A percentile compares a stretch with the other conserved stretches of the same genome.
These are phyloP conservation scores for Eupithecia abbreviata DNA, from an alignment of 2,888 invertebrate genomes.

Conservation along the genomic window DNA sequence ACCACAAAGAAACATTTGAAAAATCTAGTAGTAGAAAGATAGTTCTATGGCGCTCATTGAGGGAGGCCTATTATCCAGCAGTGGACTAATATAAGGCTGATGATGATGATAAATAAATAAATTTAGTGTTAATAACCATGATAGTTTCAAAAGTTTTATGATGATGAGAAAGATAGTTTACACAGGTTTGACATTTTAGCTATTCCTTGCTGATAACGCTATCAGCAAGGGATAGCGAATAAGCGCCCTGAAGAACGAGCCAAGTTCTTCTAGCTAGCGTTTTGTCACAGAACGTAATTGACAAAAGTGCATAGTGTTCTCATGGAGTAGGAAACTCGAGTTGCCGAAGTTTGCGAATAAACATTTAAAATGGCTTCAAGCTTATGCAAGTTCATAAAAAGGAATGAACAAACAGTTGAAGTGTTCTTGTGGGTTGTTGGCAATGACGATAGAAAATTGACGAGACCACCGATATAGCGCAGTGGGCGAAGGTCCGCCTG, in stretches of 20 bases:
- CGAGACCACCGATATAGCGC: too few species aligned
- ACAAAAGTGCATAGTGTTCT: slow-evolving; percentile 19
- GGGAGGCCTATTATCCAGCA: too few species aligned
- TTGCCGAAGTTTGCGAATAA: slow-evolving; percentile 11
- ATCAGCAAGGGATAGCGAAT: neutral
- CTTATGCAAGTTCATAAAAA: neutral
- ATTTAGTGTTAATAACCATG: too few species aligned
- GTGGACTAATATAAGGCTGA: too few species aligned
- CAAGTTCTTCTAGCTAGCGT: slow-evolving; percentile 28
- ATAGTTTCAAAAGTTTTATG: too few species aligned
- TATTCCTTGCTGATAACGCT: too few species aligned
- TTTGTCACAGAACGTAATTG: slow-evolving; percentile 21
- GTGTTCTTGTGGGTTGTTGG: neutral
- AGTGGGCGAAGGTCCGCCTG: too few species aligned
- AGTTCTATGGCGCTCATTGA: too few species aligned
- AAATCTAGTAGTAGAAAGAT: neutral
- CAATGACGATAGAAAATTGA: neutral
- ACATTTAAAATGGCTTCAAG: neutral
- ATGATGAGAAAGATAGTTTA: too few species aligned
- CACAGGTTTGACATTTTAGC: neutral
- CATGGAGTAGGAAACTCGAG: slow-evolving; percentile 11
- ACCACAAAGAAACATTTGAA: too few species aligned
- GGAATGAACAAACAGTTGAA: slow-evolving; percentile 5
- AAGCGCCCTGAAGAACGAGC: slow-evolving; percentile 22
- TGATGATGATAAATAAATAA: too few species aligned